Evolutionary conservation across 2,797 vertebrate species (phyloP), one percentile per base, ranked within the genome.

Genomic region (Alosa sapidissima): DNA sequence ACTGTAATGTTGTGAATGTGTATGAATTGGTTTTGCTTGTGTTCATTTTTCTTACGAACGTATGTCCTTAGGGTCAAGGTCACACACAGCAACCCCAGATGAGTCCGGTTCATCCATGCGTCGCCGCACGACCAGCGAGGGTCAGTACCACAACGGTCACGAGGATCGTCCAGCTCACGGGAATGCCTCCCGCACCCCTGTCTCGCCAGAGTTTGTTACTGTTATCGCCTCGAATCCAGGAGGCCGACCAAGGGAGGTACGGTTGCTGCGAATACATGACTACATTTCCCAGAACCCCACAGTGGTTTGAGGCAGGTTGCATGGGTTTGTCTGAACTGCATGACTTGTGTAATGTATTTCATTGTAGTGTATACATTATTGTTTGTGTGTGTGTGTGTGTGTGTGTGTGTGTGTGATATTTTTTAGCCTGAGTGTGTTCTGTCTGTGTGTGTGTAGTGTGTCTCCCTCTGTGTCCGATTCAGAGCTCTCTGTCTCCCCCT

Each of bases 201-300:
- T 96, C 84, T 96, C 96, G 0, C 96, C 96, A 0, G 97, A 98
- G 90, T 96, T 98, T 86, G 92, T 95, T 91, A 97, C 95, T 92
- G 96, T 96, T 83, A 96, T 98, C 0, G 93, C 96, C 0, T 96
- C 97, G 88, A 99, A 98, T 91, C 97, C 97, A 0, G 97, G 97
- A 90, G 97, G 97, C 86, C 93, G 96, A 82, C 96, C 97, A 83
- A 97, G 96, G 92, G 97, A 99, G 97, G 98, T 99, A 94, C 5
- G 33, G 13, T 72, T 36, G 2, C 60, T 8, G 68, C 16, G 9
- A 68, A 7, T 13, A 7, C 65, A 68, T 68, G 11, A 36, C 65
- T 41, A 41, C 33, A 72, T 41, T 72, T 72, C 11, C 65, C 55
- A 58, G 55, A 58, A 58, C 16, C 2, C 55, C 55, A 58, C 16